Percentiles rank a stretch among this genome's conserved stretches.
phyloP scores from a whole-genome alignment of 2,113 vertebrate genomes.

The Plecturocebus donacophilus region DNA sequence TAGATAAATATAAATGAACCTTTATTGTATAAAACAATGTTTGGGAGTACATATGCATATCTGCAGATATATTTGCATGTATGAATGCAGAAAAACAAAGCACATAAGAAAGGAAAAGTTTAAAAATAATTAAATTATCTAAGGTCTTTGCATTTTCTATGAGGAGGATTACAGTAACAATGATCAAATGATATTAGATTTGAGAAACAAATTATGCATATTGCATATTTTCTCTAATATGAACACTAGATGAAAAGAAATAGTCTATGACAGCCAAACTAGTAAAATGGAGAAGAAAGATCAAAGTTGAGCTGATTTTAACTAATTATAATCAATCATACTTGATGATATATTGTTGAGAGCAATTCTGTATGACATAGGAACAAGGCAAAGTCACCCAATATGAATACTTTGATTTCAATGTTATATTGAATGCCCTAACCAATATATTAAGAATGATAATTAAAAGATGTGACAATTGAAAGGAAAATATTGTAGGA shows the following conservation, averaged over 20 bases:
- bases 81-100: not conserved
- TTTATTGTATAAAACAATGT: not conserved
- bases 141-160: not conserved
- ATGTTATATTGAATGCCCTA: not conserved
- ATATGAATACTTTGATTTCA: not conserved
- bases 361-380: not conserved
- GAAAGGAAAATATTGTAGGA: not conserved
- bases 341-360: not conserved
- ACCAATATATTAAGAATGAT: not conserved
- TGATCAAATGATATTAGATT: not conserved
- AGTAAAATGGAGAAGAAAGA: not conserved
- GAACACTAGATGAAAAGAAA: not conserved
- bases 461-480: not conserved
- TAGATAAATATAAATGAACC: not conserved
- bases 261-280: not conserved
- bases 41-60: not conserved
- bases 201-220: not conserved
- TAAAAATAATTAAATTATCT: not conserved
- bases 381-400: not conserved
- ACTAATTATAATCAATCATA: not conserved
- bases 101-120: not conserved
- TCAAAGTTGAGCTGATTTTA: not conserved
- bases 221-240: not conserved
- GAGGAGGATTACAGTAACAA: not conserved
- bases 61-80: not conserved